Conservation (phyloP, 1,140 invertebrate species). For the Sesamia nonagrioides region DNA sequence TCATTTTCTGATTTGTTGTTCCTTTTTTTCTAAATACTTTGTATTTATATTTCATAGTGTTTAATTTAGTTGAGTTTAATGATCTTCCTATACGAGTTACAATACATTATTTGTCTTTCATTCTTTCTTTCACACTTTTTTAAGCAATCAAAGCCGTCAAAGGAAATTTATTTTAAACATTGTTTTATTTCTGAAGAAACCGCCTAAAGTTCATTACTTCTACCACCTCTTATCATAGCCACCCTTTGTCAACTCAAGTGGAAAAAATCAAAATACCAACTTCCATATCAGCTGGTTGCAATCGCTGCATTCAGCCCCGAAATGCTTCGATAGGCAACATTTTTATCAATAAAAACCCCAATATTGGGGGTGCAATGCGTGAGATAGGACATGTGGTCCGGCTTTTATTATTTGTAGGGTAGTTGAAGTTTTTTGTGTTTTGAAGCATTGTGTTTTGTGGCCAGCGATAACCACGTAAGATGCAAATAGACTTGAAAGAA, state of each 20-base stretch:
- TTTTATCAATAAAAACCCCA: conserved; percentile 66
- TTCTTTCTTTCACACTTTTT: too few species aligned
- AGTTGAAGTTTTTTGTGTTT: neutral
- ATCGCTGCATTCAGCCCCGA: conserved; percentile 68
- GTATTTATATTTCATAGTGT: too few species aligned
- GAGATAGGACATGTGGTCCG: conserved; percentile 48
- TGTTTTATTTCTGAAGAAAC: neutral
- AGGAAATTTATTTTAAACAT: too few species aligned
- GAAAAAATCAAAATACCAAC: conserved; percentile 71
- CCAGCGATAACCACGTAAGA: neutral
- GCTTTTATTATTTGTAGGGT: conserved; percentile 42
- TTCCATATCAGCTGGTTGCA: conserved; percentile 69
- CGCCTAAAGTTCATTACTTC: conserved; percentile 8
- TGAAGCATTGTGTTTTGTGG: neutral
- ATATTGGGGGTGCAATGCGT: conserved; percentile 53
- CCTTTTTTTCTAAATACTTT: too few species aligned
- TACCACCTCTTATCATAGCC: conserved; percentile 6
- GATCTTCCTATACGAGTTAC: too few species aligned
- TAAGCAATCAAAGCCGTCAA: too few species aligned
- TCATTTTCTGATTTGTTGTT: too few species aligned
- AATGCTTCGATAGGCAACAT: conserved; percentile 61
- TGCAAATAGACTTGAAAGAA: too few species aligned
- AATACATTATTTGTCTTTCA: too few species aligned
- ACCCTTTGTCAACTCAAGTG: conserved; percentile 58
- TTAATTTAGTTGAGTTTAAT: too few species aligned